A percentile compares a stretch with the other conserved stretches of the same genome.
These are phyloP conservation scores for Cyrtodaria siliqua DNA, from an alignment of 2,888 invertebrate genomes.

Conservation along the genomic window DNA sequence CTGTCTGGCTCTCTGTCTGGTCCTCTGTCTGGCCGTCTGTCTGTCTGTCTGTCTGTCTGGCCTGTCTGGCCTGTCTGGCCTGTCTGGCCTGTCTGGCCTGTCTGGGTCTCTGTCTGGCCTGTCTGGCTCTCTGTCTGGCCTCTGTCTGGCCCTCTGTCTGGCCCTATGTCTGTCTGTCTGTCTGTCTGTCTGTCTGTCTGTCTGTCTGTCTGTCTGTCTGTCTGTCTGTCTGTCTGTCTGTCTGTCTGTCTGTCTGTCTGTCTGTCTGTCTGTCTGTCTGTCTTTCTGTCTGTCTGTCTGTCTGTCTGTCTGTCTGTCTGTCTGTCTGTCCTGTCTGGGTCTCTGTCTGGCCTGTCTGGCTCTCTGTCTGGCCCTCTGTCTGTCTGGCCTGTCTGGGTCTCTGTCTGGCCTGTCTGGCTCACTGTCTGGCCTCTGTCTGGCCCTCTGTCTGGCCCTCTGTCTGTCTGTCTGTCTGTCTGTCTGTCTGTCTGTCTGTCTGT, in stretches of 20 bases:
- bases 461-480: too few relatives aligned
- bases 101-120: too few relatives aligned
- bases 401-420: not conserved
- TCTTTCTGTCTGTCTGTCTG: constrained; percentile 2
- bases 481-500: too few relatives aligned
- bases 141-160: constrained; percentile 5
- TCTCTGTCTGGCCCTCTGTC: not conserved
- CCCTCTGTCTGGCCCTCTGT: too few relatives aligned
- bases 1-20: too few relatives aligned
- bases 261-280: constrained; percentile 15
- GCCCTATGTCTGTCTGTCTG: constrained; percentile 13
- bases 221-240: constrained; percentile 16
- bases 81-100: too few relatives aligned
- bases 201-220: constrained; percentile 20
- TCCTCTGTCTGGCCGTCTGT: too few relatives aligned
- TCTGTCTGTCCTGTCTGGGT: constrained; percentile 1
- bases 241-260: constrained; percentile 18
- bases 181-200: constrained; percentile 18
- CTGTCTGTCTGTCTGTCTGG: too few relatives aligned
- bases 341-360: constrained; percentile 6
- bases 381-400: not conserved
- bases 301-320: constrained; percentile 15
- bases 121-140: constrained; percentile 11
- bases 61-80: too few relatives aligned
- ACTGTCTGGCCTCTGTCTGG: too few relatives aligned